phyloP scores from a whole-genome alignment of 1,140 invertebrate species.

The Ips nitidus region DNA sequence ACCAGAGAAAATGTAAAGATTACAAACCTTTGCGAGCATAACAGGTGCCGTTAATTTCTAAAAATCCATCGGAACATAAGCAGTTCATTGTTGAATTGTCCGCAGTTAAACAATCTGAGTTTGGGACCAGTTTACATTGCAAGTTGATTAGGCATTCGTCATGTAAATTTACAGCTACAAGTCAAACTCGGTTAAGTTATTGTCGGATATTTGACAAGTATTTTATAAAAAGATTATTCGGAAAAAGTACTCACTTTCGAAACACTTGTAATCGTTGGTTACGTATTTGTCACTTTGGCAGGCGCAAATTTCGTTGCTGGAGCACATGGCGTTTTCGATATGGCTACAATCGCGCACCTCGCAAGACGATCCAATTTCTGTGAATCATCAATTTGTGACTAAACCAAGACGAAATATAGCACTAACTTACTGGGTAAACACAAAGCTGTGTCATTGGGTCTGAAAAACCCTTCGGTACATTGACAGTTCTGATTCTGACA shows the following conservation, averaged over 20 bases:
- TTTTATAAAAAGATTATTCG: neutral
- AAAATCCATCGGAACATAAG: slow-evolving; percentile 18
- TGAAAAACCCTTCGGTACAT: slow-evolving; percentile 21
- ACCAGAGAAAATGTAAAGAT: neutral
- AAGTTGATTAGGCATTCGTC: slow-evolving; percentile 21
- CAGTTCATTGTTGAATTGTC: slow-evolving; percentile 2
- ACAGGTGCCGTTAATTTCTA: slow-evolving; percentile 15
- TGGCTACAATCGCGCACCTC: slow-evolving; percentile 18
- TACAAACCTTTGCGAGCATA: slow-evolving; percentile 17
- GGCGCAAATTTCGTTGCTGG: neutral
- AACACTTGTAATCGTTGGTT: slow-evolving; percentile 5
- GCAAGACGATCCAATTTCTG: slow-evolving; percentile 22
- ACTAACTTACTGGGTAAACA: slow-evolving; percentile 33
- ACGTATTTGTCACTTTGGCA: slow-evolving; percentile 9
- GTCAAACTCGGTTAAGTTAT: too few relatives aligned
- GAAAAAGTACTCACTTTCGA: slow-evolving; percentile 4
- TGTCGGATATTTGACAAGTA: neutral
- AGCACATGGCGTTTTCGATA: slow-evolving; percentile 16
- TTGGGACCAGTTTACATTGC: slow-evolving; percentile 15
- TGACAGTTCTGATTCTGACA: slow-evolving; percentile 16
- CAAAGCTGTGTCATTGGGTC: neutral
- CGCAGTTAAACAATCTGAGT: slow-evolving; percentile 3
- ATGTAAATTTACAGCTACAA: slow-evolving; percentile 8
- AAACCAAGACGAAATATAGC: slow-evolving; percentile 1
- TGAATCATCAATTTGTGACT: slow-evolving; percentile 6